Percentiles rank a stretch among this genome's conserved stretches.
Evolutionary conservation across 2,888 invertebrate species (phyloP).

Genomic region (Thymelicus sylvestris): DNA sequence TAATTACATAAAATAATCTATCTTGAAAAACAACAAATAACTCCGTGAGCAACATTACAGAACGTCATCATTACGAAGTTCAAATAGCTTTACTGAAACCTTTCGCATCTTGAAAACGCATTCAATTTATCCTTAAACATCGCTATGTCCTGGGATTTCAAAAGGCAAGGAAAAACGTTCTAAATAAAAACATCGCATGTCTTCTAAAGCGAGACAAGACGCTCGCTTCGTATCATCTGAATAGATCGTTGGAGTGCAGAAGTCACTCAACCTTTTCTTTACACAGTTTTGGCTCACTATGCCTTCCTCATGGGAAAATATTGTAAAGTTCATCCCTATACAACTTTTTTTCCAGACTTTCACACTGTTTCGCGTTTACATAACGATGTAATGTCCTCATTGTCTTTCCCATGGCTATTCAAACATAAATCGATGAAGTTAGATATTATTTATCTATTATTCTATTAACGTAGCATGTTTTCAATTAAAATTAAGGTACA

Average conservation of each 20-base stretch:
- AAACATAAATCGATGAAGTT: no score
- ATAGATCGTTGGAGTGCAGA: conserved; percentile 27
- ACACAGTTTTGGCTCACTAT: conserved; percentile 16
- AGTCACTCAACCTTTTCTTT: conserved; percentile 24
- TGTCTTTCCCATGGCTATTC: no score
- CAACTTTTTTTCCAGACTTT: not conserved
- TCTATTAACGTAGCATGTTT: no score
- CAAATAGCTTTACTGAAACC: no score
- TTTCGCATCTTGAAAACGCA: conserved; percentile 1
- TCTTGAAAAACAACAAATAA: no score
- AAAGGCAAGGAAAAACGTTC: conserved; percentile 21
- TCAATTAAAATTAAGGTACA: no score
- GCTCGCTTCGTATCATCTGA: conserved; percentile 22
- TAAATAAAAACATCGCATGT: conserved; percentile 15
- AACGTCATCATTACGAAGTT: no score
- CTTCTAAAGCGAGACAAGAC: conserved; percentile 25
- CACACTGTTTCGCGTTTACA: not conserved
- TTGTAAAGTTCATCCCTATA: not conserved
- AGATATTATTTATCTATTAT: no score
- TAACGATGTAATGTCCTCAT: no score
- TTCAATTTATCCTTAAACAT: conserved; percentile 19
- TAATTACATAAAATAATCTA: no score
- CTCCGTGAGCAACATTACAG: no score
- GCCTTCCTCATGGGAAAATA: conserved; percentile 14
- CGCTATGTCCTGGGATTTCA: conserved; percentile 10